Percentiles rank a stretch among this genome's conserved stretches.
Evolutionary conservation across 2,113 vertebrate genomes (phyloP).

Genomic region (Toxotes jaculatrix): DNA sequence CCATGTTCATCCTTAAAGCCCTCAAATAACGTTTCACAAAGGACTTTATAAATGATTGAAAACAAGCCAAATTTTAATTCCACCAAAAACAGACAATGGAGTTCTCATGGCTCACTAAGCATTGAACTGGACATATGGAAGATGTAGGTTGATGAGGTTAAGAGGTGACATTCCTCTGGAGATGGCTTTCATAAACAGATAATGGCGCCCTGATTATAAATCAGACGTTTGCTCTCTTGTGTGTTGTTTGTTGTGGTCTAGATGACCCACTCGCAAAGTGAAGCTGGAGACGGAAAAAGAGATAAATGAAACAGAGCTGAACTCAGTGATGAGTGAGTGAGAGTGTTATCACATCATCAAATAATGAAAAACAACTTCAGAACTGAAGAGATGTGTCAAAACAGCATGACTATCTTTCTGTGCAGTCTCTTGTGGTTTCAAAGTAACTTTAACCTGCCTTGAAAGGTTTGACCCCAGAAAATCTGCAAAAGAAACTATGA

Average conservation of each 20-base stretch:
- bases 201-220: slow-evolving; percentile 38
- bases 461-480: background rate
- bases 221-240: slow-evolving; percentile 26
- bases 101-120: slow-evolving; percentile 11
- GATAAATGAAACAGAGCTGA: background rate
- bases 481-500: background rate
- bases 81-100: slow-evolving; percentile 4
- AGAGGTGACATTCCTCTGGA: slow-evolving; percentile 44
- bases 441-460: background rate
- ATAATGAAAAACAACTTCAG: background rate
- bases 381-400: background rate
- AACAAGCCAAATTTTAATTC: background rate
- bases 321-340: background rate
- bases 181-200: slow-evolving; percentile 44
- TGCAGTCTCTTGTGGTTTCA: background rate
- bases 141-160: slow-evolving; percentile 2
- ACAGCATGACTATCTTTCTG: background rate
- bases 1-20: background rate
- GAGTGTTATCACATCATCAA: background rate
- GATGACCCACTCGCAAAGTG: slow-evolving; percentile 37
- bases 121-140: slow-evolving; percentile 10
- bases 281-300: background rate
- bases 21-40: background rate
- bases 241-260: slow-evolving; percentile 20
- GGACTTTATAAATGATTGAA: background rate